Evolutionary conservation across 1,140 invertebrate species (phyloP), one percentile per base, ranked within the genome.

Genomic region (Bombus superbus): DNA sequence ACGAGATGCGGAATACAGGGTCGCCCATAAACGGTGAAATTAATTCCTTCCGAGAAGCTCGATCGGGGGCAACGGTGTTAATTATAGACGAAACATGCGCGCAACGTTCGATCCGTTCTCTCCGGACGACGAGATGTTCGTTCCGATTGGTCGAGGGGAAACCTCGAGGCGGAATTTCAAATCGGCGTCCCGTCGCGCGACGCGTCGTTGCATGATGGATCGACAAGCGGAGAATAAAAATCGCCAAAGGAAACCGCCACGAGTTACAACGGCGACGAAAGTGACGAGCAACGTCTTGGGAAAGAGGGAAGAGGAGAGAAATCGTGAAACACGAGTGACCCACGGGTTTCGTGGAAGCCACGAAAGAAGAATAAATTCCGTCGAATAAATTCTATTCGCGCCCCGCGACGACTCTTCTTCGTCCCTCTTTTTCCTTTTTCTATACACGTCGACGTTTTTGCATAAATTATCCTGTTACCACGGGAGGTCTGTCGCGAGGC

Each of bases 401-500:
- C 80, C 74, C 5, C 32, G 42, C 25, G 28, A 53, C 47, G 1
- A 2, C 47, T 40, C 28, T 28, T 8, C 64, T 18, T 32, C 62
- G 13, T 2, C 13, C 64, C 13, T 3, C 4, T 25, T 3, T 38
- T 40, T 10, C 5, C 1, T 40, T 25, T 71, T 40, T 28, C 3
- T 28, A 40, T 22, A 3, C 42, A 10, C 53, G 42, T 66, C 22
- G 40, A 42, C 62, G 76, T 32, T 87, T 80, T 84, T 76, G 83
- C 86, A 87, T 87, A 87, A 87, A 87, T 87, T 87, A 87, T 87
- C 71, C 81, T 22, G 57, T 53, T 72, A 68, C 81, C 32, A 68
- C 81, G 69, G 85, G 82, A 84, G 86, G 86, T 87, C 86, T 59
- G 59, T 44, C 72, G 35, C 84, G 25, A 72, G 72, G 28, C 44